Conservation (phyloP, 1,140 invertebrate species). For the Drosophila ananassae region DNA sequence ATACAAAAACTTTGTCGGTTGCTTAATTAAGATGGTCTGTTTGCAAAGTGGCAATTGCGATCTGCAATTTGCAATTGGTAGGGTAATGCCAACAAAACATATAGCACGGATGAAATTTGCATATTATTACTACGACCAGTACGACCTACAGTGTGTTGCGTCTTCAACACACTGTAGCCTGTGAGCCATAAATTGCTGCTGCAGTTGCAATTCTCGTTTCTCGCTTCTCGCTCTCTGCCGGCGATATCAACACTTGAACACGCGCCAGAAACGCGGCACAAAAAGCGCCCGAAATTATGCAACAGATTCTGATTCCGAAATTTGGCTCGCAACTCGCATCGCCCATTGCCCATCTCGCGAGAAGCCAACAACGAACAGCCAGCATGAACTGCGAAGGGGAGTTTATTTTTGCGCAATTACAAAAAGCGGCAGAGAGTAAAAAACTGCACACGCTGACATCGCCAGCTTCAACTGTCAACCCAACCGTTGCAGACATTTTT, state of each 20-base stretch:
- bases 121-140: constrained; percentile 59
- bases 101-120: constrained; percentile 66
- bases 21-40: constrained; percentile 65
- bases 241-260: constrained; percentile 78
- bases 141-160: constrained; percentile 19
- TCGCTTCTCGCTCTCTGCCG: constrained; percentile 4
- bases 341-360: no score
- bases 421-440: constrained; percentile 56
- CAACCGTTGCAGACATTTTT: constrained; percentile 69
- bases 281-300: constrained; percentile 69
- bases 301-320: constrained; percentile 68
- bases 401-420: constrained; percentile 79
- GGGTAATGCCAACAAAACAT: constrained; percentile 65
- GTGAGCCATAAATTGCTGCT: constrained; percentile 63
- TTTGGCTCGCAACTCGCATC: constrained; percentile 44
- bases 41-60: neutral
- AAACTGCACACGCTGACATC: constrained; percentile 52
- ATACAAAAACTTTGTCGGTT: constrained; percentile 49
- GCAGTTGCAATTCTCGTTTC: constrained; percentile 66
- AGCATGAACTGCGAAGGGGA: constrained; percentile 31
- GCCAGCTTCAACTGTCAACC: constrained; percentile 74
- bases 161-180: constrained; percentile 6
- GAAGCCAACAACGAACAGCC: constrained; percentile 4
- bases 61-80: constrained; percentile 1
- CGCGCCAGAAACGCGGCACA: constrained; percentile 63